Percentiles rank a stretch among this genome's conserved stretches.
Evolutionary conservation across 2,113 vertebrate species (phyloP).

Genomic region (Lepus americanus): DNA sequence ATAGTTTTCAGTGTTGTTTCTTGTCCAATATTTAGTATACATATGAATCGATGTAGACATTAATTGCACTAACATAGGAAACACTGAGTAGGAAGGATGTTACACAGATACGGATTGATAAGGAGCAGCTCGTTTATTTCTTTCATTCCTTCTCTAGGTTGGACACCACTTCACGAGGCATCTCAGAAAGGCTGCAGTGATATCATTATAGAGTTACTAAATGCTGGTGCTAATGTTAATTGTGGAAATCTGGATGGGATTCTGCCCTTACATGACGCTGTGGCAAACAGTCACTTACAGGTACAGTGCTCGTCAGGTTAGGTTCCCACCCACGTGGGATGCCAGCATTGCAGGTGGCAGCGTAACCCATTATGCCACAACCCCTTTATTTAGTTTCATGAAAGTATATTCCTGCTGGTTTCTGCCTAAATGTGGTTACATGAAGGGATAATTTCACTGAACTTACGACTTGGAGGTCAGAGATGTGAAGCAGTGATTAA

Average conservation of each 20-base stretch:
- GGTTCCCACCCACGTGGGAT: not conserved
- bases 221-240: conserved; percentile 90
- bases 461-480: conserved; percentile 43
- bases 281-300: conserved; percentile 87
- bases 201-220: conserved; percentile 89
- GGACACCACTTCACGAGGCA: conserved; percentile 93
- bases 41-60: conserved; percentile 16
- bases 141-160: conserved; percentile 88
- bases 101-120: not conserved
- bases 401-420: not conserved
- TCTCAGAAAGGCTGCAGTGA: conserved; percentile 83
- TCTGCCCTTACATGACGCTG: conserved; percentile 91
- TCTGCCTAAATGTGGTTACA: not conserved
- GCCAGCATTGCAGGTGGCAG: no score
- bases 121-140: not conserved
- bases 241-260: conserved; percentile 86
- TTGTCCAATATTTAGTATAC: not conserved
- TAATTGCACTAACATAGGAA: not conserved
- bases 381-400: conserved; percentile 40
- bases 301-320: conserved; percentile 81
- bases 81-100: conserved; percentile 6
- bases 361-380: no score
- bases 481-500: not conserved
- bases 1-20: conserved; percentile 34
- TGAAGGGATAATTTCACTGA: conserved; percentile 8